Evolutionary conservation across 1,140 invertebrate species (phyloP).

Genomic region (Saccostrea glomerata): DNA sequence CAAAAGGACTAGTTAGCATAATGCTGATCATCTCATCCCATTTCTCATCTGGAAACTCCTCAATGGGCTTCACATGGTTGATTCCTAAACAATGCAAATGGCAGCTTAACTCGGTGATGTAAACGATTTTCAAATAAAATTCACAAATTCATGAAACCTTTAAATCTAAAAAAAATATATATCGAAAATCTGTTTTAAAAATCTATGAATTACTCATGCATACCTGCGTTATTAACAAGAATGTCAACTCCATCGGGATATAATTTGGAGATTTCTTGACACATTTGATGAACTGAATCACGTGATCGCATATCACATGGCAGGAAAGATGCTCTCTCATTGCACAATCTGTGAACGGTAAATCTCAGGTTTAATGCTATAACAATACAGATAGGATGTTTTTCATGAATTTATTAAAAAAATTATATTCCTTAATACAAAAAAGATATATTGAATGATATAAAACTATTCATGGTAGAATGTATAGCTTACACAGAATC

Average conservation of each 20-base stretch:
- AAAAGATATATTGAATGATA: too few relatives aligned
- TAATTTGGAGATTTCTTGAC: slow-evolving; percentile 8
- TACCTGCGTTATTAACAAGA: slow-evolving; percentile 73
- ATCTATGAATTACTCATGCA: neutral
- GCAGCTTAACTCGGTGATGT: neutral
- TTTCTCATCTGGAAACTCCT: slow-evolving; percentile 53
- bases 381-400: too few relatives aligned
- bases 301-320: slow-evolving; percentile 36
- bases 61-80: slow-evolving; percentile 43
- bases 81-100: slow-evolving; percentile 42
- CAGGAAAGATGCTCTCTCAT: slow-evolving; percentile 49
- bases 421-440: too few relatives aligned
- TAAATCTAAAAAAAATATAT: too few relatives aligned
- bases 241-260: slow-evolving; percentile 67
- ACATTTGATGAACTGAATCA: slow-evolving; percentile 30
- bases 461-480: too few relatives aligned
- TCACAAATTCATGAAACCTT: too few relatives aligned
- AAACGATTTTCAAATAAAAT: neutral
- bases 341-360: slow-evolving; percentile 32
- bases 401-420: too few relatives aligned
- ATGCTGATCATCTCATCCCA: slow-evolving; percentile 58
- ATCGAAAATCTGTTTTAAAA: neutral
- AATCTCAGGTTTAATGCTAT: too few relatives aligned
- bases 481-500: too few relatives aligned
- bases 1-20: slow-evolving; percentile 51